Percentiles rank a stretch among this genome's conserved stretches.
Evolutionary conservation across 2,888 invertebrate genomes (phyloP).

Genomic region (Dynastes hyllus): DNA sequence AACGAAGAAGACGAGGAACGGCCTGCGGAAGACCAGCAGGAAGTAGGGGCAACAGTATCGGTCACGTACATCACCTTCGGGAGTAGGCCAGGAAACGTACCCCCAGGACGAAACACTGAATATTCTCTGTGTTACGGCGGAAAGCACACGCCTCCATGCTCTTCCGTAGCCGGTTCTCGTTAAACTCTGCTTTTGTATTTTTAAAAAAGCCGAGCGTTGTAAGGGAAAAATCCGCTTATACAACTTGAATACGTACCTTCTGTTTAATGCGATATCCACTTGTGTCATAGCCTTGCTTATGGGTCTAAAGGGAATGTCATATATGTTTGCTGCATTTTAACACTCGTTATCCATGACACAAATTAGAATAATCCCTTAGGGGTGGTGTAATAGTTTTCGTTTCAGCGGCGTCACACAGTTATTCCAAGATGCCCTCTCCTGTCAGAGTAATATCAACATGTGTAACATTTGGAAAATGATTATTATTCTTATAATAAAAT

Average conservation of each 20-base stretch:
- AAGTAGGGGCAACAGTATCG: slow-evolving; percentile 23
- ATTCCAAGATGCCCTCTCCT: no score
- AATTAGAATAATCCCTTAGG: not conserved
- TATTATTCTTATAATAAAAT: not conserved
- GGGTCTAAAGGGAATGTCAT: not conserved
- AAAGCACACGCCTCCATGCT: slow-evolving; percentile 15
- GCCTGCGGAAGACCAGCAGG: slow-evolving; percentile 12
- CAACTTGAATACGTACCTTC: slow-evolving; percentile 34
- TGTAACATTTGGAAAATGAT: no score
- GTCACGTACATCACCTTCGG: slow-evolving; percentile 56
- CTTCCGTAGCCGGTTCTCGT: slow-evolving; percentile 15
- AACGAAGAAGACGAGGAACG: slow-evolving; percentile 6
- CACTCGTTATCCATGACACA: not conserved
- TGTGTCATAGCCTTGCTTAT: not conserved
- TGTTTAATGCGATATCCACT: slow-evolving; percentile 28
- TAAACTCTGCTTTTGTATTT: slow-evolving; percentile 43
- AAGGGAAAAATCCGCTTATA: slow-evolving; percentile 36
- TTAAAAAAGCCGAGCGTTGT: slow-evolving; percentile 31
- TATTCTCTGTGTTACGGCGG: slow-evolving; percentile 56
- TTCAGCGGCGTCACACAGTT: not conserved
- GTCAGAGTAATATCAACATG: no score
- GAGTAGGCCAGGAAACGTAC: slow-evolving; percentile 58
- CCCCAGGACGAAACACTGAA: slow-evolving; percentile 58
- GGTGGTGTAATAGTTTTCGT: not conserved
- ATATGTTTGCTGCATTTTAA: not conserved